Base-by-base conservation (phyloP, 2,797 vertebrate species). In the Anabas testudineus region DNA sequence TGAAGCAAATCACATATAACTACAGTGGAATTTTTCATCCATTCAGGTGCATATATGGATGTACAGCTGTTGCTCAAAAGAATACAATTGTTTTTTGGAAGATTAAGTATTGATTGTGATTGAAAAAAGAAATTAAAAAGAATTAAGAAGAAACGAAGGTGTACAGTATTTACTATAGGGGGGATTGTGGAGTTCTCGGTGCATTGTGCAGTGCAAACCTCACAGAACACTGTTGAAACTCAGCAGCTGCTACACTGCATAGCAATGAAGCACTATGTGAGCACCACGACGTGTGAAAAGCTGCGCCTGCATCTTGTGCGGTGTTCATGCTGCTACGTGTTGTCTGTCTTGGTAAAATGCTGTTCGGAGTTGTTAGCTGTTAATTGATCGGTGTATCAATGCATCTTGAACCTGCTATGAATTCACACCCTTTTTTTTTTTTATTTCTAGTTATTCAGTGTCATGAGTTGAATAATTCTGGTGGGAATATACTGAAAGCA, bases 371-470 rank as follows among this genome's bases (percentile, higher is more conserved):
- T 48, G 14, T 47, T 16, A 22, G 10, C 7, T 32, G 6, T 26
- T 14, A 45, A 39, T 41, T 19, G 21, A 34, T 60, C 24, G 7
- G 42, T 51, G 18, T 39, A 37, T 10, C 39, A 18, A 42, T 48
- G 10, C 34, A 45, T 56, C 45, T 34, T 24, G 19, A 54, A 24
- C n/a, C 39, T 14, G 5, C 5, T 21, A 10, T 24, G n/a, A 45
- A 5, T 36, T 28, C 19, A 46, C n/a, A 16, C 37, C 3, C 21
- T n/a, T 42, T 65, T 36, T 16, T 7, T 13, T 52, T 5, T 61
- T 47, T 57, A 15, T 32, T 60, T n/a, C n/a, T n/a, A n/a, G 26
- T 54, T 28, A 28, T 70, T 53, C 41, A 53, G 28, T 54, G 8
- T 8, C 30, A 30, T 16, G 43, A 12, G 18, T 32, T 22, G 19